Base-by-base conservation (phyloP, 2,888 invertebrate genomes). In the Patella pellucida region DNA sequence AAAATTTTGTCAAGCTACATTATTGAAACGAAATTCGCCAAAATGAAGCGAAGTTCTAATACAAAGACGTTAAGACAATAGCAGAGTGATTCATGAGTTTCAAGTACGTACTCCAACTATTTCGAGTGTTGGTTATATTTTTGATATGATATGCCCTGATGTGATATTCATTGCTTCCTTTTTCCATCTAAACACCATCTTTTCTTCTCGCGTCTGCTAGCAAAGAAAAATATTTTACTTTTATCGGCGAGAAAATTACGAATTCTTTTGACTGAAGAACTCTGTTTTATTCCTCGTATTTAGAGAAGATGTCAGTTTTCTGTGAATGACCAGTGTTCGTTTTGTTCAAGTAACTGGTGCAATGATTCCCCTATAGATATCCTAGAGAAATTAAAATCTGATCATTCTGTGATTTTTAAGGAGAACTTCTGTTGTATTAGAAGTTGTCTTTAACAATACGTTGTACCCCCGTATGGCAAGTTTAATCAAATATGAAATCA, bases 1-100 rank as follows among this genome's bases (percentile, higher is more conserved):
- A 68, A 73, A 73, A 52, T 73, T 73, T 73, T 68, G 73, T 73
- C 68, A 73, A 73, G 68, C 31, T 68, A 68, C 68, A 73, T 68
- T 54, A 73, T 73, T 73, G 52, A 73, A 73, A 73, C 68, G 73
- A 73, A 68, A 73, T 73, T 71, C 62, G 14, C 19, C 19, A 62
- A 62, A 62, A 62, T 62, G 62, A 62, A 62, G 23, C 23, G 62
- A 62, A 62, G 62, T 23, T 62, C 23, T 19, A 23, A 62, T 62
- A 62, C 62, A 62, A 62, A 62, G 62, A 62, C 62, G 23, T 62
- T 62, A 62, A 62, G 62, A 62, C 62, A 62, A 62, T 62, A 23
- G 62, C 19, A 23, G 62, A 19, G 62, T 62, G 62, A 62, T 23
- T 62, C 62, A 62, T 23, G 62, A 62, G 19, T 23, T 62, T 62